Base-by-base conservation (phyloP, 2,113 vertebrate genomes). In the Sylvilagus bachmani region DNA sequence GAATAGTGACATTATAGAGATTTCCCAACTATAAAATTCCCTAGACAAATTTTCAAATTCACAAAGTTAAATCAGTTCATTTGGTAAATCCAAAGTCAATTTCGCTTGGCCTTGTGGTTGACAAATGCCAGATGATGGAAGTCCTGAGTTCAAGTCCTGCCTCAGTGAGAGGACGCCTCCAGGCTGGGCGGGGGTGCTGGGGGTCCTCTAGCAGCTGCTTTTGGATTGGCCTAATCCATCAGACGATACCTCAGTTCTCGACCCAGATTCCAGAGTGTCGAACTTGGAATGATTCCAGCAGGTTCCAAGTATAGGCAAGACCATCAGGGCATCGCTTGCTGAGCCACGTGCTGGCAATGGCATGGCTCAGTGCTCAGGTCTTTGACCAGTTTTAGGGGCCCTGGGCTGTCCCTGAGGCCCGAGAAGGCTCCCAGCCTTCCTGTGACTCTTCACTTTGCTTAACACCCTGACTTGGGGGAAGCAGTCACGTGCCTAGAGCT, bases 81-180 rank as follows among this genome's bases (percentile, higher is more conserved):
- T 87, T 58, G 31, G 70, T 70, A 83, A 77, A 36, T 27, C 53
- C 21, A 64, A 77, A 64, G 66, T 90, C 67, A 78, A 82, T 70
- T 84, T 82, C 5, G 79, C 33, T 90, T 53, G 24, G 9, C 29
- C 31, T 89, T 33, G 33, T 67, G 22, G 85, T 70, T 70, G 61
- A 75, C 82, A 92, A 92, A 55, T 55, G 25, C 55, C 83, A 66
- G 64, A 70, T 82, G 24, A 38, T 71, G 29, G 80, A 87, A 95
- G 62, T 31, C 19, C n/a, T 84, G 25, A 29, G 55, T 75, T 6
- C 79, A 44, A 55, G 66, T 80, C 53, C 51, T 84, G 85, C 31
- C 22, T 80, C 70, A 74, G 19, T 33, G 33, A 62, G 85, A 73
- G 4, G 38, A 7, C 1, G 2, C 58, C 25, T 64, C 58, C 4